Evolutionary conservation across 2,888 invertebrate species (phyloP).

Genomic region (Archips crataeganus): DNA sequence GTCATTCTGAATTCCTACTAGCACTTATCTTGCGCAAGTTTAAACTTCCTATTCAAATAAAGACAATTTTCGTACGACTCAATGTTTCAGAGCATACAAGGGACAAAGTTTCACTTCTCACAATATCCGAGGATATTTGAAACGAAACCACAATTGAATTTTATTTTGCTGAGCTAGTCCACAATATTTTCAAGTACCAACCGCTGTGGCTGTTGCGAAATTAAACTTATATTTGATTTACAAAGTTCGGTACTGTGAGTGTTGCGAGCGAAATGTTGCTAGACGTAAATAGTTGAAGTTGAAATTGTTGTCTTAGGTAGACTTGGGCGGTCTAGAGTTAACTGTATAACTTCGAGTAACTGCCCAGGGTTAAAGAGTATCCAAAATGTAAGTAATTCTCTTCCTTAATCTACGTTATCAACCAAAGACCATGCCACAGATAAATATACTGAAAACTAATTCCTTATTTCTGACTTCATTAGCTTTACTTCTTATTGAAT

Average conservation of each 20-base stretch:
- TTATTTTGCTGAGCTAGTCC: background rate
- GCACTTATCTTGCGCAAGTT: background rate
- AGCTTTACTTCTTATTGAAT: no score
- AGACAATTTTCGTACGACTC: background rate
- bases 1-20: background rate
- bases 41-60: background rate
- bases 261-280: slow-evolving; percentile 2
- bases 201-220: slow-evolving; percentile 21
- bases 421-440: no score
- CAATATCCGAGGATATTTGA: background rate
- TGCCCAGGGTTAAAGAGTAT: no score
- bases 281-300: slow-evolving; percentile 11
- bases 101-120: background rate
- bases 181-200: slow-evolving; percentile 23
- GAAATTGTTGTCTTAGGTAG: no score
- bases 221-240: slow-evolving; percentile 35
- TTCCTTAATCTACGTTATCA: no score
- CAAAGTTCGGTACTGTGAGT: slow-evolving; percentile 17
- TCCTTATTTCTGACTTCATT: no score
- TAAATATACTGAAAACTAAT: no score
- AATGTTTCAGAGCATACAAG: background rate
- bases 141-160: background rate
- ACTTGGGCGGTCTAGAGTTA: no score
- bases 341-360: no score
- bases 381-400: no score